phyloP scores from a whole-genome alignment of 2,113 vertebrate genomes.

The Pachypanchax playfairii region DNA sequence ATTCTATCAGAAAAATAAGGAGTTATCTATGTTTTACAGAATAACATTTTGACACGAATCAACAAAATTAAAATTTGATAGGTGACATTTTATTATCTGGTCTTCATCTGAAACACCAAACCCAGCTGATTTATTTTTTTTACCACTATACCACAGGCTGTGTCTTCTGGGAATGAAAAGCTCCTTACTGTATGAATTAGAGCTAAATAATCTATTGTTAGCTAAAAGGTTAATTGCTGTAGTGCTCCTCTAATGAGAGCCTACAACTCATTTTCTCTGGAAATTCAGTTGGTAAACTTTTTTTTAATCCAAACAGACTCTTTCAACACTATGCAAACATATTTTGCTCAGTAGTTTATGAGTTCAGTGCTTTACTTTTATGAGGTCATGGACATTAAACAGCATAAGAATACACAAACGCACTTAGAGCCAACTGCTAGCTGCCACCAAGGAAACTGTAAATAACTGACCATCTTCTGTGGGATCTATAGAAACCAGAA shows the following conservation, averaged over 20 bases:
- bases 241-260: not conserved
- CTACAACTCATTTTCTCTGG: not conserved
- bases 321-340: not conserved
- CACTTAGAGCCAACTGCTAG: constrained; percentile 1
- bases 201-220: too few relatives aligned
- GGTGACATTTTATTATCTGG: too few relatives aligned
- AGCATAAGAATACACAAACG: not conserved
- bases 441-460: not conserved
- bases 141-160: too few relatives aligned
- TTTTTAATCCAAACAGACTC: not conserved
- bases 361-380: not conserved
- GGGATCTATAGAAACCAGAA: constrained; percentile 54
- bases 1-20: too few relatives aligned
- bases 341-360: not conserved
- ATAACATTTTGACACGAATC: too few relatives aligned
- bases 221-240: too few relatives aligned
- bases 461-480: constrained; percentile 48
- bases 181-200: too few relatives aligned
- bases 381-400: not conserved
- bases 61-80: too few relatives aligned
- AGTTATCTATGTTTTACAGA: too few relatives aligned
- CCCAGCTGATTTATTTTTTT: too few relatives aligned
- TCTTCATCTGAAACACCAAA: too few relatives aligned
- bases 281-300: not conserved
- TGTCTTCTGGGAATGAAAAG: too few relatives aligned